These are phyloP conservation scores for Tridacna crocea DNA, from an alignment of 2,888 invertebrate genomes.

Conservation along the genomic window DNA sequence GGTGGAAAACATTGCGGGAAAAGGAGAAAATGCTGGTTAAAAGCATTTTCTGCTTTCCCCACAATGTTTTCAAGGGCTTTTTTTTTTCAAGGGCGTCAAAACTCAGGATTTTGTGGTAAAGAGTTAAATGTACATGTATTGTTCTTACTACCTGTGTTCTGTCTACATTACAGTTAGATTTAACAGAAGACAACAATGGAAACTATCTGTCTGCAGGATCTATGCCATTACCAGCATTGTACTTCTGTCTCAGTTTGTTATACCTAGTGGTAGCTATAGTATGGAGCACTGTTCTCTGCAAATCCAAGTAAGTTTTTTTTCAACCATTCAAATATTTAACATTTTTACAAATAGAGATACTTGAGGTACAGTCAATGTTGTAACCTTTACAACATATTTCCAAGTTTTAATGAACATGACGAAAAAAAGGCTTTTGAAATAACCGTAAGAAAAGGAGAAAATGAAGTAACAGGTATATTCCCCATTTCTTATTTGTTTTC, in stretches of 20 bases:
- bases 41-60: too few species aligned
- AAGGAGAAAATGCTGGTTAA: too few species aligned
- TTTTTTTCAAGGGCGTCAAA: too few species aligned
- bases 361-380: background rate
- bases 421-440: too few species aligned
- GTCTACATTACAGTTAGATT: constrained; percentile 88
- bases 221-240: constrained; percentile 96
- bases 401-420: too few species aligned
- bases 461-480: too few species aligned
- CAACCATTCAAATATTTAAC: background rate
- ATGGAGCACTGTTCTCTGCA: constrained; percentile 95
- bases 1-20: too few species aligned
- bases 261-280: constrained; percentile 95
- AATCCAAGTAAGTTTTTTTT: constrained; percentile 84
- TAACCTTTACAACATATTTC: background rate
- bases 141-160: background rate
- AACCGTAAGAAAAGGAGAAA: too few species aligned
- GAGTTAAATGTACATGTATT: too few species aligned
- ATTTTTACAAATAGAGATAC: too few species aligned
- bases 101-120: too few species aligned
- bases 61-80: too few species aligned
- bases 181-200: constrained; percentile 92
- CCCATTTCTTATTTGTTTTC: background rate
- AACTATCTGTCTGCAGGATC: constrained; percentile 98
- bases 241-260: constrained; percentile 94